Evolutionary conservation across 2,113 vertebrate species (phyloP).

Genomic region (Salvelinus fontinalis): DNA sequence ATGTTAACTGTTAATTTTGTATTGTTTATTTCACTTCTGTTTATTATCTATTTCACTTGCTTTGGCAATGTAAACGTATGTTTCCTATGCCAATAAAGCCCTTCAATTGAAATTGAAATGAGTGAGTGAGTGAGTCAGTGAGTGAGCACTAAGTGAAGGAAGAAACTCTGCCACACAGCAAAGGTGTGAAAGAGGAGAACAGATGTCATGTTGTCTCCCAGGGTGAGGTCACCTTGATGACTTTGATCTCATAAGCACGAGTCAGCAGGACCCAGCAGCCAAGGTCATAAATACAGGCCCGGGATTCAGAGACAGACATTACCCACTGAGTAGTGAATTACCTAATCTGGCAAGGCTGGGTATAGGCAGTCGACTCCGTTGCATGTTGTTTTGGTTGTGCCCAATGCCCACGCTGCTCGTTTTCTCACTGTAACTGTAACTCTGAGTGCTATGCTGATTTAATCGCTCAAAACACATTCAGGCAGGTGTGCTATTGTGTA

Average conservation of each 20-base stretch:
- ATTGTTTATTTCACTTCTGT: too few species aligned
- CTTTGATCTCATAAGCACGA: slow-evolving; percentile 68
- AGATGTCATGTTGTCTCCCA: slow-evolving; percentile 68
- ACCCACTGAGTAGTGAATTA: slow-evolving; percentile 66
- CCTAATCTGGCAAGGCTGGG: slow-evolving; percentile 66
- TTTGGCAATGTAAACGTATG: too few species aligned
- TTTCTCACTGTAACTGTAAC: slow-evolving; percentile 17
- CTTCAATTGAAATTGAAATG: too few species aligned
- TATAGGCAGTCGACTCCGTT: background rate
- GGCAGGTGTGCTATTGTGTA: background rate
- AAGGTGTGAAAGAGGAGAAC: slow-evolving; percentile 74
- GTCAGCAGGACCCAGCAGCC: slow-evolving; percentile 65
- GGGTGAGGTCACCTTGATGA: slow-evolving; percentile 71
- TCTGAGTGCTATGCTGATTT: slow-evolving; percentile 37
- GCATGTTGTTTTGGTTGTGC: too few species aligned
- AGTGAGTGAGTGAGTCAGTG: too few species aligned
- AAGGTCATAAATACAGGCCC: slow-evolving; percentile 72
- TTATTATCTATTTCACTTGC: too few species aligned
- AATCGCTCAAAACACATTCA: slow-evolving; percentile 8
- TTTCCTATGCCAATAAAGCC: too few species aligned
- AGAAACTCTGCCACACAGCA: background rate
- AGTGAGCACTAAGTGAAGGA: too few species aligned
- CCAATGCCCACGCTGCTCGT: slow-evolving; percentile 47
- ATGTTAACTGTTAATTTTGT: too few species aligned
- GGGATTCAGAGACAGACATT: slow-evolving; percentile 71